phyloP scores from a whole-genome alignment of 2,888 invertebrate species.

The Tipula unca region DNA sequence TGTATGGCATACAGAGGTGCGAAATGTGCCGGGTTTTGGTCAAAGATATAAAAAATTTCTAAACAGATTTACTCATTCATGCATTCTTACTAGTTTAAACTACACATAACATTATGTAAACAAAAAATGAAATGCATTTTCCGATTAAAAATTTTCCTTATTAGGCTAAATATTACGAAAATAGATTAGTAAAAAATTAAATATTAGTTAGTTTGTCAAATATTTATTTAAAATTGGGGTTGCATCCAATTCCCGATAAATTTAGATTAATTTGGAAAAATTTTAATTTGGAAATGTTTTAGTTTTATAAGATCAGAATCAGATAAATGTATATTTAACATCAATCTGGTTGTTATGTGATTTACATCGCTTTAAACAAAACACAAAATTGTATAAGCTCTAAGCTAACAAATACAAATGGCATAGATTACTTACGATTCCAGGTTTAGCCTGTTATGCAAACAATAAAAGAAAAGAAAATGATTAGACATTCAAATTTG shows the following conservation, averaged over 20 bases:
- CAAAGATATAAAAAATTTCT: background rate
- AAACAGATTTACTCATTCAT: background rate
- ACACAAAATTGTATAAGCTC: background rate
- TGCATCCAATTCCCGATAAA: no score
- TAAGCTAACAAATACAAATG: background rate
- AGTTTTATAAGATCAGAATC: background rate
- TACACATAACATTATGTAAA: background rate
- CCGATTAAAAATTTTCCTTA: background rate
- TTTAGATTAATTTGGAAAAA: background rate
- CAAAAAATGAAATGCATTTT: background rate
- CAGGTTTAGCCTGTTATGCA: conserved; percentile 47
- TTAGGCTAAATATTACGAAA: no score
- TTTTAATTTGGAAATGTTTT: background rate
- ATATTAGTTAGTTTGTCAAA: no score
- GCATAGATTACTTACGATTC: conserved; percentile 48
- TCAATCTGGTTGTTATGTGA: background rate
- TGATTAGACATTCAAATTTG: background rate
- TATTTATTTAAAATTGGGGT: no score
- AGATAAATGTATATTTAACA: background rate
- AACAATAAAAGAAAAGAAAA: conserved; percentile 14
- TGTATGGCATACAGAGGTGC: background rate
- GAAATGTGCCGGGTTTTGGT: background rate
- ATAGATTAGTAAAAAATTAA: no score
- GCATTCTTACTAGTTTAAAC: background rate
- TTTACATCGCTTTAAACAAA: background rate